These are phyloP conservation scores for Megalopta genalis DNA, from an alignment of 1,140 invertebrate species.

Conservation along the genomic window DNA sequence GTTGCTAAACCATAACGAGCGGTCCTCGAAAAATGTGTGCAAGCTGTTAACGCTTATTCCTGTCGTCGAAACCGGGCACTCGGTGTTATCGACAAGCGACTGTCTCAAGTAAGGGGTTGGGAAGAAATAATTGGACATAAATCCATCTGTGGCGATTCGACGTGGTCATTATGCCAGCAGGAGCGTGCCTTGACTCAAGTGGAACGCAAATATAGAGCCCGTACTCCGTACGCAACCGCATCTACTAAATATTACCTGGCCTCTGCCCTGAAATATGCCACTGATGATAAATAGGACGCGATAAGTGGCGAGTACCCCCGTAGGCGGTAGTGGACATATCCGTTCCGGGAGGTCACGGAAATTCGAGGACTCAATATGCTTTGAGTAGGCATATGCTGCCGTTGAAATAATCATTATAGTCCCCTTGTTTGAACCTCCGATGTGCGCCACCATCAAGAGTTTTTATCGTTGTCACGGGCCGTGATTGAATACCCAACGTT, in stretches of 20 bases:
- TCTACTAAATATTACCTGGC: slow-evolving; percentile 59
- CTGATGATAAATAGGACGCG: slow-evolving; percentile 58
- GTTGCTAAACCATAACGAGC: slow-evolving; percentile 8
- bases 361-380: slow-evolving; percentile 31
- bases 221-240: slow-evolving; percentile 46
- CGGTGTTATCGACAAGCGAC: slow-evolving; percentile 15
- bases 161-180: slow-evolving; percentile 63
- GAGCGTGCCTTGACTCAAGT: slow-evolving; percentile 57
- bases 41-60: not conserved
- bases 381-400: not conserved
- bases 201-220: slow-evolving; percentile 62
- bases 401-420: slow-evolving; percentile 24
- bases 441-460: not conserved
- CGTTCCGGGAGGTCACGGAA: slow-evolving; percentile 36
- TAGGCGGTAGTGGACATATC: slow-evolving; percentile 42
- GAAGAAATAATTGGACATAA: slow-evolving; percentile 70
- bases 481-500: not conserved
- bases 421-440: slow-evolving; percentile 9
- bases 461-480: not conserved
- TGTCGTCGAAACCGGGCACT: not conserved
- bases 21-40: not conserved
- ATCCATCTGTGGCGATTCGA: slow-evolving; percentile 57
- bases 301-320: slow-evolving; percentile 57
- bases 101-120: slow-evolving; percentile 18
- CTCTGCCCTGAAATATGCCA: slow-evolving; percentile 49